phyloP scores from a whole-genome alignment of 37 sponge, comb jelly and placozoan genomes.

The Bolinopsis microptera region DNA sequence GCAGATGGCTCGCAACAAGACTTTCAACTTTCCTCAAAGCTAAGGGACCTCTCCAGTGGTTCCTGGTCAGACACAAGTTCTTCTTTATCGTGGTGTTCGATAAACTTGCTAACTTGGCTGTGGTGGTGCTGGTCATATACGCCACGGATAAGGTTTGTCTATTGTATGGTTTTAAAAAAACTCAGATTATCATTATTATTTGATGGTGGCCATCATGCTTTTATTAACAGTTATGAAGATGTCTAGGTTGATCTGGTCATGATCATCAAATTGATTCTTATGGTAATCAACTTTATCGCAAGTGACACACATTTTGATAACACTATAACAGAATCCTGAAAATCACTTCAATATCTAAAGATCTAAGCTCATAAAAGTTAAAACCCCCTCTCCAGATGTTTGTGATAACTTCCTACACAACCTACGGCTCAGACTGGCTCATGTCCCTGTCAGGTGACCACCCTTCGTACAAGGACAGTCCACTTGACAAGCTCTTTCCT shows the following conservation, averaged over 20 bases:
- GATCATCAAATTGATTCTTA: too few species aligned
- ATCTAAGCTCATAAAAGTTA: not conserved
- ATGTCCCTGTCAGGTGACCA: not conserved
- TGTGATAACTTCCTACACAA: not conserved
- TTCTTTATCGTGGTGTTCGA: not conserved
- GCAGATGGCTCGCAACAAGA: not conserved
- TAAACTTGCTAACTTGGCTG: not conserved
- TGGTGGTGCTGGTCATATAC: not conserved
- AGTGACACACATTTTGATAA: too few species aligned
- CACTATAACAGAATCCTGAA: too few species aligned
- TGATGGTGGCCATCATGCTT: too few species aligned
- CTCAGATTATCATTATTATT: too few species aligned
- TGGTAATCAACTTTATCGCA: too few species aligned
- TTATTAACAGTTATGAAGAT: too few species aligned
- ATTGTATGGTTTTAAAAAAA: too few species aligned
- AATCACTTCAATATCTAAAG: too few species aligned
- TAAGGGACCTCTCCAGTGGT: not conserved
- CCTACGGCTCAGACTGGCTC: slow-evolving; percentile 20
- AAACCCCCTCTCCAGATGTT: not conserved
- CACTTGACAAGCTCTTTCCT: slow-evolving; percentile 40
- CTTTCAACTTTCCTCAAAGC: not conserved
- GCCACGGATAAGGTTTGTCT: not conserved
- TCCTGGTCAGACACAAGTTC: slow-evolving; percentile 1
- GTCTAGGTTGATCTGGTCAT: too few species aligned
- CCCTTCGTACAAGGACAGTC: not conserved